Percentiles rank a stretch among this genome's conserved stretches.
phyloP scores from a whole-genome alignment of 2,797 vertebrate genomes.

The Centroberyx gerrardi region DNA sequence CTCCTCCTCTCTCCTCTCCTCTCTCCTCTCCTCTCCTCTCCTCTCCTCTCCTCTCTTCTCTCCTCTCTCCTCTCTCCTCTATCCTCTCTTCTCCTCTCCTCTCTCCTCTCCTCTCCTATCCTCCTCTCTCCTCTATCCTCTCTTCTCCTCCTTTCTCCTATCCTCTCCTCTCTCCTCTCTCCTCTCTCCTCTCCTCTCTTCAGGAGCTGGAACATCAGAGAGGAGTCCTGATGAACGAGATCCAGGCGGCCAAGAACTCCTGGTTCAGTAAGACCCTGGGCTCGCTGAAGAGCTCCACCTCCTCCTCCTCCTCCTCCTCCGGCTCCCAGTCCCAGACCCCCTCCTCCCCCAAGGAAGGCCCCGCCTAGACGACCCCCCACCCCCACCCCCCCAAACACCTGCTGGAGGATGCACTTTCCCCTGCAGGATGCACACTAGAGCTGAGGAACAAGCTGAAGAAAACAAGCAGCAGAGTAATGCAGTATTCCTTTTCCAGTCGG shows the following conservation, averaged over 20 bases:
- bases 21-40: too few species aligned
- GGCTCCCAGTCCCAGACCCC: slow-evolving; percentile 78
- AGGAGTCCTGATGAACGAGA: slow-evolving; percentile 97
- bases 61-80: background rate
- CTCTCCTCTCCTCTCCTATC: too few species aligned
- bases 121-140: background rate
- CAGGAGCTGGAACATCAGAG: slow-evolving; percentile 99
- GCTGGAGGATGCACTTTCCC: background rate
- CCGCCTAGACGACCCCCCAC: slow-evolving; percentile 81
- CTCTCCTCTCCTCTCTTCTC: too few species aligned
- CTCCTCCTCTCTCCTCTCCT: background rate
- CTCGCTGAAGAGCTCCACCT: slow-evolving; percentile 94
- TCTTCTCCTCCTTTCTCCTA: background rate
- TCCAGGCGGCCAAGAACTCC: slow-evolving; percentile 99
- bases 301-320: slow-evolving; percentile 82
- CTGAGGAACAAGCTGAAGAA: slow-evolving; percentile 61
- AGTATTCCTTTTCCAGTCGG: slow-evolving; percentile 77
- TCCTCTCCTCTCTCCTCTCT: slow-evolving; percentile 7
- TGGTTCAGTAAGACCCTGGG: slow-evolving; percentile 99
- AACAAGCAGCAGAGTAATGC: slow-evolving; percentile 65
- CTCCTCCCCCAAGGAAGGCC: slow-evolving; percentile 91
- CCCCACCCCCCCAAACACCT: too few species aligned
- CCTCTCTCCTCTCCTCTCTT: slow-evolving; percentile 1
- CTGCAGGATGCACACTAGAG: slow-evolving; percentile 58
- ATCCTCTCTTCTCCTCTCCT: slow-evolving; percentile 18